Evolutionary conservation across 2,797 vertebrate species (phyloP), one percentile per base, ranked within the genome.

Genomic region (Catharus ustulatus): DNA sequence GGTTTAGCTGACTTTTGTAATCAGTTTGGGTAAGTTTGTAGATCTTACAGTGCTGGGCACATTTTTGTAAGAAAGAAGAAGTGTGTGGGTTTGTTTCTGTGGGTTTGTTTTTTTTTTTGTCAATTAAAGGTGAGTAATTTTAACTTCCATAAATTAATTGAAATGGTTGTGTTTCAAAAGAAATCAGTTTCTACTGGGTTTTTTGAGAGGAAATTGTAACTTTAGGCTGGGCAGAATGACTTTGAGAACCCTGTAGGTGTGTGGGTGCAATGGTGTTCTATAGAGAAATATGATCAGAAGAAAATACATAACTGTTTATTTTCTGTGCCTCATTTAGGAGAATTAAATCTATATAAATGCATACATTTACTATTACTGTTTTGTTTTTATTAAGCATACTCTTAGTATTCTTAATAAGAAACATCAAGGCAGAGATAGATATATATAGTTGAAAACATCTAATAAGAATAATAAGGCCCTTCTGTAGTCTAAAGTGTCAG

Each of bases 141-240:
- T n/a, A 30, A 36, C 29, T 52, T 84, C 58, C 5, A 30, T 55
- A 80, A 93, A 54, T 49, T 1, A 66, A 73, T 15, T 49, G 3
- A 66, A 74, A 36, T 71, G 3, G 8, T 34, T 55, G 1, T 29
- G 8, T 64, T 89, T 81, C 16, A 49, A 46, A 52, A 80, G 6
- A 18, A 82, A 3, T 42, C 26, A 26, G 5, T 43, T 87, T 5
- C 54, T 40, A 0, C 23, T 68, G 21, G 0, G 2, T 38, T 34
- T 74, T 49, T 34, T 4, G 15, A 32, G 40, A 87, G 55, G n/a
- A 80, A 74, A 17, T 49, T 54, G 2, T 58, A 78, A 57, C 21
- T 74, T 22, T 40, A 78, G 18, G 5, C 9, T 89, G 36, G 21
- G 23, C 54, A 64, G 29, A n/a, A 69, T 59, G 30, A 15, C 11